Base-by-base conservation (phyloP, 2,888 invertebrate species). In the Busseola fusca region DNA sequence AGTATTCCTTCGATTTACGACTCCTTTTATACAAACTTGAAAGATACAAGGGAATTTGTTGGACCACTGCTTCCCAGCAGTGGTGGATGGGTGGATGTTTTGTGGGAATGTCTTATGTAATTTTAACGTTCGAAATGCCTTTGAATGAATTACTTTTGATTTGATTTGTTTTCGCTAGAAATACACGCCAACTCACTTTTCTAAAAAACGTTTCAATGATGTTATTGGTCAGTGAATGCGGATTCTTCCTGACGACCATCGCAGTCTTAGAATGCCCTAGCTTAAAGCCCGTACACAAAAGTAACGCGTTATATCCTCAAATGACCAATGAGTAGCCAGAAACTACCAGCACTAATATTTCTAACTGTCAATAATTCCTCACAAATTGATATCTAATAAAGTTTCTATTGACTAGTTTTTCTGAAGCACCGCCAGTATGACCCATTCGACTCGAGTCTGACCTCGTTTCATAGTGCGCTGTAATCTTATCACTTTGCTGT, bases 401-500 rank as follows among this genome's bases (percentile, higher is more conserved):
- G 2, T 45, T 37, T n/a, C 3, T 30, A 21, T 57, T 56, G 42
- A 42, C 42, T 57, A 57, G 40, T 27, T 45, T 59, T 30, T 25
- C 57, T 12, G 48, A 48, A 48, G 48, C 37, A 25, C 10, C 3
- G 12, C 12, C n/a, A 72, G 34, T 27, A 34, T 71, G 42, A 42
- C 50, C 71, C 37, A 12, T 25, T 40, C 50, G 40, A 54, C 42
- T 57, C 66, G 14, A 7, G 34, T 52, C 34, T 74, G 74, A 67
- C 67, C 74, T 74, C 50, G 2, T 73, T 67, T 21, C 67, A 30
- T 18, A 56, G 40, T 25, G 67, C 45, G 37, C 2, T 30, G 21
- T 74, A 73, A 74, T 74, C 34, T 67, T 67, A 73, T 73, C 74
- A 27, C 14, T 54, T 40, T n/a, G n/a, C 34, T 37, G 42, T 62